Conservation (phyloP, 2,113 vertebrate species). For the Oplegnathus fasciatus region DNA sequence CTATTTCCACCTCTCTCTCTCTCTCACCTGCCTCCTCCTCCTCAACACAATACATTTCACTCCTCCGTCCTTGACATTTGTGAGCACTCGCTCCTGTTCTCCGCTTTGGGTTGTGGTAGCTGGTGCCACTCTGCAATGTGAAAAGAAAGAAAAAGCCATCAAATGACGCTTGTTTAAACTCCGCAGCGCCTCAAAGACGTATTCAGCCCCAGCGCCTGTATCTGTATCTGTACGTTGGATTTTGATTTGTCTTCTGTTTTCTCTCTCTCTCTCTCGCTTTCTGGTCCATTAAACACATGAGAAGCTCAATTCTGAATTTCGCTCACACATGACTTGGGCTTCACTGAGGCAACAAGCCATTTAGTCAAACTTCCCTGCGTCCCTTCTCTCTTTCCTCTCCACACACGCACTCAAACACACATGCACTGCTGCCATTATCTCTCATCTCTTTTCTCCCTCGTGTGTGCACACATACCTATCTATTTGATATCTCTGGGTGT, state of each 20-base stretch:
- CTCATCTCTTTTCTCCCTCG: background rate
- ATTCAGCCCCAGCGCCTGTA: background rate
- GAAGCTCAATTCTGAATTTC: slow-evolving; percentile 60
- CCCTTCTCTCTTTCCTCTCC: background rate
- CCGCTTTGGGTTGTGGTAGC: slow-evolving; percentile 18
- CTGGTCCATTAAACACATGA: slow-evolving; percentile 63
- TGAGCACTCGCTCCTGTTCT: slow-evolving; percentile 39
- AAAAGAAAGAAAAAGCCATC: background rate
- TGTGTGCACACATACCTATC: background rate
- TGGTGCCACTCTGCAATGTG: slow-evolving; percentile 5
- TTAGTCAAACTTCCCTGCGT: slow-evolving; percentile 53
- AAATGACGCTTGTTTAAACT: slow-evolving; percentile 11
- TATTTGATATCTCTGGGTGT: slow-evolving; percentile 10
- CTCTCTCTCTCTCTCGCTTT: slow-evolving; percentile 25
- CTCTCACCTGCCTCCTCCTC: slow-evolving; percentile 48
- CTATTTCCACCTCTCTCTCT: slow-evolving; percentile 52
- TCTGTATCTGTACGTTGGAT: slow-evolving; percentile 18
- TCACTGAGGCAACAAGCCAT: slow-evolving; percentile 57
- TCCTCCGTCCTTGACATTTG: slow-evolving; percentile 62
- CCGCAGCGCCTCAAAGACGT: background rate
- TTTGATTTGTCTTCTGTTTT: slow-evolving; percentile 42
- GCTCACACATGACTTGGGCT: slow-evolving; percentile 59
- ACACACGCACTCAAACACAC: slow-evolving; percentile 6
- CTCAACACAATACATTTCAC: slow-evolving; percentile 46
- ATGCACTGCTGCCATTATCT: background rate